phyloP scores from a whole-genome alignment of 2,113 vertebrate species.

The Entomyzon cyanotis region DNA sequence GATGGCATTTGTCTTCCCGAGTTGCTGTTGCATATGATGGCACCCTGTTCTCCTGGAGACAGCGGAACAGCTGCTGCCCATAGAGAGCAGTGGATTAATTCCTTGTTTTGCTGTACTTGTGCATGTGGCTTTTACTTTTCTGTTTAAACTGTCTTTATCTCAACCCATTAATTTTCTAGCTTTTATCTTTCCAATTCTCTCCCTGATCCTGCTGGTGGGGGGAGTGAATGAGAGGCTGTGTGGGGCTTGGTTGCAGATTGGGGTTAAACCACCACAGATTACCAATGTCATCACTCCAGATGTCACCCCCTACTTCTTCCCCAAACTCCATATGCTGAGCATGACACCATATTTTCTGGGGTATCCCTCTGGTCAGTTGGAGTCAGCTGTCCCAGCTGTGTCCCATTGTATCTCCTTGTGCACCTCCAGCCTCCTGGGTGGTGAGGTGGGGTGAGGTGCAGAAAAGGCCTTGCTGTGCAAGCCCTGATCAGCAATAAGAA shows the following conservation, averaged over 20 bases:
- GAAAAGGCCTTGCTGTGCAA: not conserved
- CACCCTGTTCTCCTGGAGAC: not conserved
- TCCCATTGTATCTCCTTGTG: not conserved
- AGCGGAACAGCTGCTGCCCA: not conserved
- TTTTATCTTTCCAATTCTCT: not conserved
- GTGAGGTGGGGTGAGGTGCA: not conserved
- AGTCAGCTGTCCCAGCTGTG: not conserved
- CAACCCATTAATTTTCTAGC: not conserved
- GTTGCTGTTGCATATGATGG: too few relatives aligned
- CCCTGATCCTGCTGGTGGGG: too few relatives aligned
- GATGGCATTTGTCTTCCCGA: not conserved
- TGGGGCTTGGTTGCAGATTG: not conserved
- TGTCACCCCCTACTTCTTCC: not conserved
- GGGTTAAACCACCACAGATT: not conserved
- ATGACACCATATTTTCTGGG: not conserved
- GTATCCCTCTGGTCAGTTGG: not conserved
- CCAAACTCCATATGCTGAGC: not conserved
- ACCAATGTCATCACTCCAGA: not conserved
- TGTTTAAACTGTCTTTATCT: not conserved
- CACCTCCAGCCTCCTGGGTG: not conserved
- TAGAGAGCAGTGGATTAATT: not conserved
- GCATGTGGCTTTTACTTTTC: not conserved
- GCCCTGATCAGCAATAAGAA: not conserved
- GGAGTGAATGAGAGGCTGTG: not conserved
- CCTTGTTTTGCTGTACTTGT: not conserved